Conservation (phyloP, 1,140 invertebrate genomes). For the Drosophila kurseongensis region DNA sequence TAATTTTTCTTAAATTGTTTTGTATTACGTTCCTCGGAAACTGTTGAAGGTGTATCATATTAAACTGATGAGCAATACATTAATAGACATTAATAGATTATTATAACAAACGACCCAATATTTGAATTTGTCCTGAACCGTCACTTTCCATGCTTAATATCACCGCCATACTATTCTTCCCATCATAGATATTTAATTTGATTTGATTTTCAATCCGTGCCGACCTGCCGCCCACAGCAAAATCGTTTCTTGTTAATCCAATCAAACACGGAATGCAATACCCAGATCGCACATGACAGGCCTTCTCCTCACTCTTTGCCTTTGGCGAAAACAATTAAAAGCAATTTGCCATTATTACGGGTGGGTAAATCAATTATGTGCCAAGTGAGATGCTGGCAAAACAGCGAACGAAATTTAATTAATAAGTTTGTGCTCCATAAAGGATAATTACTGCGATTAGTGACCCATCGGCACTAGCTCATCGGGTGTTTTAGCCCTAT, state of each 20-base stretch:
- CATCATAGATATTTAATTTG: constrained; percentile 10
- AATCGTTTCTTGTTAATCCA: constrained; percentile 35
- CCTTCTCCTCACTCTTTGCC: constrained; percentile 22
- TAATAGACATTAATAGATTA: background rate
- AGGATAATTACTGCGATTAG: constrained; percentile 65
- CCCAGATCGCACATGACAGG: constrained; percentile 7
- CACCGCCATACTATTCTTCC: background rate
- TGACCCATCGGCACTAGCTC: constrained; percentile 26
- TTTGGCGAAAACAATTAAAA: constrained; percentile 69
- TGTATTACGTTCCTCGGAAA: no score
- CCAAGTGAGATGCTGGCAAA: constrained; percentile 40
- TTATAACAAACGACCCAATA: background rate
- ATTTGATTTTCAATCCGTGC: constrained; percentile 14
- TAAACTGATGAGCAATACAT: background rate
- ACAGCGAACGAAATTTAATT: constrained; percentile 65
- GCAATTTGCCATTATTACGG: constrained; percentile 75
- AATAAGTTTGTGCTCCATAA: constrained; percentile 67
- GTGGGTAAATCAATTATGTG: constrained; percentile 71
- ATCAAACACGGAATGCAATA: constrained; percentile 20
- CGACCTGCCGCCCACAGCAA: background rate
- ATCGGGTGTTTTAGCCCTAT: constrained; percentile 4
- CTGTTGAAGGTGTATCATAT: no score
- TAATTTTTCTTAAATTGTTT: no score
- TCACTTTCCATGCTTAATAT: background rate
- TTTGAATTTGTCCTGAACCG: background rate